phyloP scores from a whole-genome alignment of 2,113 vertebrate genomes.

The Onychostoma macrolepis region DNA sequence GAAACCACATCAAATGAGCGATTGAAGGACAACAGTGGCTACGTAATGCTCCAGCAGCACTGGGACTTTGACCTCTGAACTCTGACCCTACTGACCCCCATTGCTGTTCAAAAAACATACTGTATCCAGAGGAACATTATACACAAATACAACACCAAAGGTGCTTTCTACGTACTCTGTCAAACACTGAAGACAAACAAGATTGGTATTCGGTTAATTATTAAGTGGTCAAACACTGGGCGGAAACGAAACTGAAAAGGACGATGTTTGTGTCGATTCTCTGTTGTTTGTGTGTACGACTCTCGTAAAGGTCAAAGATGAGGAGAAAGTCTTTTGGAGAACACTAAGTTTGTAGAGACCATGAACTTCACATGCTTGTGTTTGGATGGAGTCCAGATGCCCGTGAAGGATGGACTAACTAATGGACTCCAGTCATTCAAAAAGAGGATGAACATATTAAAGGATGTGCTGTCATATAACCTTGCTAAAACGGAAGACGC shows the following conservation, averaged over 20 bases:
- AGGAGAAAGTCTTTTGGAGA: slow-evolving; percentile 38
- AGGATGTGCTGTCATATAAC: slow-evolving; percentile 4
- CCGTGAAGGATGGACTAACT: neutral
- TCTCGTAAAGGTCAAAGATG: slow-evolving; percentile 10
- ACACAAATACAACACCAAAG: slow-evolving; percentile 83
- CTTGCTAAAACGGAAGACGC: neutral
- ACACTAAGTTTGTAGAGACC: slow-evolving; percentile 44
- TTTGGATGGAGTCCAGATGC: neutral
- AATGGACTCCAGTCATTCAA: neutral
- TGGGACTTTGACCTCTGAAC: slow-evolving; percentile 54
- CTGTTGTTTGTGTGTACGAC: slow-evolving; percentile 21
- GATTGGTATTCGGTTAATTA: slow-evolving; percentile 47
- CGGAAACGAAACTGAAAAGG: slow-evolving; percentile 33
- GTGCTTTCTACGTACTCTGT: slow-evolving; percentile 86
- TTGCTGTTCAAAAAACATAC: slow-evolving; percentile 59
- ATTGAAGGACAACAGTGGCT: slow-evolving; percentile 81
- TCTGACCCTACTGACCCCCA: slow-evolving; percentile 47
- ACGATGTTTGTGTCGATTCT: slow-evolving; percentile 18
- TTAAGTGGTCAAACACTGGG: slow-evolving; percentile 61
- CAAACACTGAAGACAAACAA: slow-evolving; percentile 57
- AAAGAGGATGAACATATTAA: slow-evolving; percentile 7
- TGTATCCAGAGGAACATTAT: slow-evolving; percentile 51
- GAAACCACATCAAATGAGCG: slow-evolving; percentile 82
- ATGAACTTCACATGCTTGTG: slow-evolving; percentile 16
- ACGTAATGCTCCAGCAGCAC: slow-evolving; percentile 50